Evolutionary conservation across 2,888 invertebrate genomes (phyloP).

Genomic region (Nephrotoma flavescens): DNA sequence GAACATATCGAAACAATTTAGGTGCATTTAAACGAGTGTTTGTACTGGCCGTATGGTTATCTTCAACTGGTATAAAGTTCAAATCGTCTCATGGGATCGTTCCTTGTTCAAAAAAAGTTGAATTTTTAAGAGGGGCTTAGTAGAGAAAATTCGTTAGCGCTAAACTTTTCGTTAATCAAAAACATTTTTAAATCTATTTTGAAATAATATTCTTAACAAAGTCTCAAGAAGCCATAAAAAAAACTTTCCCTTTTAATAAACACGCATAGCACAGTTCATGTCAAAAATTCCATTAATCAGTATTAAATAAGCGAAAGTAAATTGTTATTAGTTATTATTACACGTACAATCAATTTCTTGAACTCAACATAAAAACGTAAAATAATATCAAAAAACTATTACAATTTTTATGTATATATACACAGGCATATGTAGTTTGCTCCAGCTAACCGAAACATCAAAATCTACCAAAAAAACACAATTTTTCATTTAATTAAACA

Average conservation of each 20-base stretch:
- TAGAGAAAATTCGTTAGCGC: too few relatives aligned
- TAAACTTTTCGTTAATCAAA: too few relatives aligned
- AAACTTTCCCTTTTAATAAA: background rate
- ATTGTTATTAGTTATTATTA: background rate
- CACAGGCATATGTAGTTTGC: background rate
- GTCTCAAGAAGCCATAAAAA: background rate
- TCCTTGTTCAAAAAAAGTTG: too few relatives aligned
- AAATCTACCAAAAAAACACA: background rate
- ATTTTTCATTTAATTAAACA: background rate
- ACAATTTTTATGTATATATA: background rate
- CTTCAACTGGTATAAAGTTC: too few relatives aligned
- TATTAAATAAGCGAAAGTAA: background rate
- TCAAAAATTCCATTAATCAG: background rate
- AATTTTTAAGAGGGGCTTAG: too few relatives aligned
- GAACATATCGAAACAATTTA: too few relatives aligned
- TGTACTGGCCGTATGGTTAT: too few relatives aligned
- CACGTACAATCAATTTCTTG: background rate
- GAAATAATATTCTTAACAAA: background rate
- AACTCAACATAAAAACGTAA: background rate
- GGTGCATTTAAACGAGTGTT: too few relatives aligned
- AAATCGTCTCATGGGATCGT: too few relatives aligned
- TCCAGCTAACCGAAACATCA: background rate
- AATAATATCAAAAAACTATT: background rate
- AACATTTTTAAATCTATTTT: too few relatives aligned
- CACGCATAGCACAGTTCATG: background rate